A percentile compares a stretch with the other conserved stretches of the same genome.
phyloP scores from a whole-genome alignment of 2,888 invertebrate genomes.

The Lysandra bellargus region DNA sequence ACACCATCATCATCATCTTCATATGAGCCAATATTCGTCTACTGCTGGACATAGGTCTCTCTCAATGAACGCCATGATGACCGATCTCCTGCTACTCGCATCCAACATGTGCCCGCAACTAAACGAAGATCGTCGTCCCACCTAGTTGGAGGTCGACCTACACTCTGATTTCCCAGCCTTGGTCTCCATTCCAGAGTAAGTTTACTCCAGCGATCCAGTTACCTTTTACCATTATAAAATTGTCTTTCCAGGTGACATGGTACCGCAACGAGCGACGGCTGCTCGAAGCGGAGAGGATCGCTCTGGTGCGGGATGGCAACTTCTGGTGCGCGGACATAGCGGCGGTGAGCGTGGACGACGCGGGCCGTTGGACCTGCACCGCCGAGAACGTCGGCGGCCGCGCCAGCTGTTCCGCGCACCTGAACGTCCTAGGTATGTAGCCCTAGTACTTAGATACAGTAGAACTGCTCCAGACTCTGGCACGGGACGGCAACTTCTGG shows the following conservation, averaged over 20 bases:
- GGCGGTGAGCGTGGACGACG: conserved; percentile 90
- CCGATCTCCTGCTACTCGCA: too few relatives aligned
- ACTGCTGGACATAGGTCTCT: too few relatives aligned
- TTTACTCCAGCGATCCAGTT: background rate
- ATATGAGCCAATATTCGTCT: too few relatives aligned
- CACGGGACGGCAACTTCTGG: conserved; percentile 92
- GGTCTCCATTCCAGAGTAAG: too few relatives aligned
- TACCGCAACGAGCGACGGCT: conserved; percentile 90
- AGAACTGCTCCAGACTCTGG: conserved; percentile 64
- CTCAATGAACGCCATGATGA: too few relatives aligned
- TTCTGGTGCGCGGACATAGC: conserved; percentile 92
- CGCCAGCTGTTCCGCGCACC: conserved; percentile 87
- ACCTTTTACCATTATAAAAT: background rate
- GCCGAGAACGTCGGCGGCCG: conserved; percentile 89
- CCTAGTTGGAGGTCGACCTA: too few relatives aligned
- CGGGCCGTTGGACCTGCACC: conserved; percentile 91
- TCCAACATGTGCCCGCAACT: too few relatives aligned
- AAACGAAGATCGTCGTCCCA: too few relatives aligned
- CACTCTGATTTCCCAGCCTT: too few relatives aligned
- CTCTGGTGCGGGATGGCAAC: conserved; percentile 90
- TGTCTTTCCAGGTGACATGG: conserved; percentile 87
- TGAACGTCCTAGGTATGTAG: conserved; percentile 82
- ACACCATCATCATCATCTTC: too few relatives aligned
- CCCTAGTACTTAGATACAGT: too few relatives aligned
- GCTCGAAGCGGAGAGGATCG: conserved; percentile 87